Conservation (phyloP, 2,113 vertebrate genomes). For the Mystacornis crossleyi region DNA sequence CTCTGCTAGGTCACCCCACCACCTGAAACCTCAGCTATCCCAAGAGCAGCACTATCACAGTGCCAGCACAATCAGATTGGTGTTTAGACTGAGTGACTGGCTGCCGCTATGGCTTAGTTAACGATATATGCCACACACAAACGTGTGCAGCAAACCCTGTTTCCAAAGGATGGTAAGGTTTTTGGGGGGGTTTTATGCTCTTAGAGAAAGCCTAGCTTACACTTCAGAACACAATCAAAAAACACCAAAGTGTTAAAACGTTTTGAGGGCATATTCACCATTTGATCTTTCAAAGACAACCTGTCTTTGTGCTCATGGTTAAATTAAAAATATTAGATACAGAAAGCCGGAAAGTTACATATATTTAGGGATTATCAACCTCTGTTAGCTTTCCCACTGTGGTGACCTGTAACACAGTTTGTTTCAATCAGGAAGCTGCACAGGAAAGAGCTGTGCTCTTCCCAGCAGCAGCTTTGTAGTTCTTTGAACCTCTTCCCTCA, state of each 20-base stretch:
- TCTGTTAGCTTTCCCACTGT: not conserved
- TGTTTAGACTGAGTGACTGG: not conserved
- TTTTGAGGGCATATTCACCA: not conserved
- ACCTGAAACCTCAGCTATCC: not conserved
- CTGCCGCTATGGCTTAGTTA: not conserved
- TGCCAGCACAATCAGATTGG: not conserved
- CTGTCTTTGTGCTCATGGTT: accelerated
- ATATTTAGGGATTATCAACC: not conserved
- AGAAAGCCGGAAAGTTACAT: not conserved
- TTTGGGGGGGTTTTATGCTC: accelerated
- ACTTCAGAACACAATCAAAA: not conserved
- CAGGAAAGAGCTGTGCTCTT: not conserved
- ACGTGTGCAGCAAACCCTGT: not conserved
- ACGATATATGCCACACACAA: not conserved
- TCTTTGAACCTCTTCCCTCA: not conserved
- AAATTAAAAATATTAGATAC: not conserved
- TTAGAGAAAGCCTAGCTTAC: not conserved
- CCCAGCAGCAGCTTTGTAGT: accelerated
- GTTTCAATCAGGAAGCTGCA: not conserved
- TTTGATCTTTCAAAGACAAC: not conserved
- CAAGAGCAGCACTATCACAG: not conserved
- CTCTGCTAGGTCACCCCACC: not conserved
- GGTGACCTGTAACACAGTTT: not conserved
- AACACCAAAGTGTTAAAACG: not conserved
- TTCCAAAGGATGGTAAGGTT: not conserved